Base-by-base conservation (phyloP, 2,797 vertebrate species). In the Percopsis omiscomaycus region DNA sequence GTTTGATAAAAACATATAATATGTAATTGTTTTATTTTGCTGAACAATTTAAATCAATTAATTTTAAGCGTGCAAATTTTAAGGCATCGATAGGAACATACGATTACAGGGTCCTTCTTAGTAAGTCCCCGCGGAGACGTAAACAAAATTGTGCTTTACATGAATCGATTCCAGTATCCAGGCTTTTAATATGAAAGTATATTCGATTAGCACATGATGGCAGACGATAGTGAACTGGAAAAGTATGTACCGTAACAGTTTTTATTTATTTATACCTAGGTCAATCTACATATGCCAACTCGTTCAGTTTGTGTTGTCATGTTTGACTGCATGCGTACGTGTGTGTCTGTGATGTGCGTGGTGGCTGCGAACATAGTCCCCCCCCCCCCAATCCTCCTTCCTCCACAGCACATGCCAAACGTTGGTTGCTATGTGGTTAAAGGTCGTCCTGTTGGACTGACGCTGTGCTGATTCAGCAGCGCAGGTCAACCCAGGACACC, bases 171-270 rank as follows among this genome's bases (percentile, higher is more conserved):
- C 69, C n/a, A 16, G n/a, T 16, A n/a, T 1, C 57, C 16, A 27
- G 28, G 37, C 12, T 5, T 69, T 28, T 48, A 1, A 45, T 13
- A 13, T 53, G 59, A 3, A 65, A 12, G 47, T 46, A n/a, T 2
- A 32, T 2, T 4, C 32, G 15, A 49, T 10, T 3, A 5, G 14
- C 2, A 12, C 5, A 54, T 8, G 28, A 93, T 93, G 92, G 75
- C 85, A 54, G 88, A 90, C 3, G 87, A 87, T 2, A 72, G 73
- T 14, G 91, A 94, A 8, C 71, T 94, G 66, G 92, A 93, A 53
- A 92, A 85, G 92, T 93, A 81, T 32, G 87, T 78, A 1, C 9
- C 44, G 13, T 42, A 4, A 10, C 5, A 8, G 1, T 46, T 27
- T 5, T 3, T 54, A n/a, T 42, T 42, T 42, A 42, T 6, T 42